These are phyloP conservation scores for Acrocephalus scirpaceus DNA, from an alignment of 2,797 vertebrate species.

Conservation along the genomic window DNA sequence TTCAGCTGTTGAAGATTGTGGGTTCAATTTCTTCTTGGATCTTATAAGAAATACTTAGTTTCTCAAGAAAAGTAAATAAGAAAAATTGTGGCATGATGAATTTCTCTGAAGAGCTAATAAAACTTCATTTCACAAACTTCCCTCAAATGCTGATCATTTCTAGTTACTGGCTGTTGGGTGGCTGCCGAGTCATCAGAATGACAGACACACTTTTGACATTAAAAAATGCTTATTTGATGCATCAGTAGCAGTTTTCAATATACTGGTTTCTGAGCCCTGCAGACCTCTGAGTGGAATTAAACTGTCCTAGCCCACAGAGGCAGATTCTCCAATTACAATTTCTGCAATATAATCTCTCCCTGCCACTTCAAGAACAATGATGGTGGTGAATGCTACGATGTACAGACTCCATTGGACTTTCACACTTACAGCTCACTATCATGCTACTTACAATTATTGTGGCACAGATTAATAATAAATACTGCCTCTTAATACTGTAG, in stretches of 20 bases:
- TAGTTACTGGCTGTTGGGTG: slow-evolving; percentile 42
- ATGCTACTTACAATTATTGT: background rate
- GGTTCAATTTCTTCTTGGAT: background rate
- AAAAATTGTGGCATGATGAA: background rate
- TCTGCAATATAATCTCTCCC: background rate
- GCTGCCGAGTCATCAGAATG: slow-evolving; percentile 56
- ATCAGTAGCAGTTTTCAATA: slow-evolving; percentile 70
- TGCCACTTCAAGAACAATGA: background rate
- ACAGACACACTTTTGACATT: slow-evolving; percentile 63
- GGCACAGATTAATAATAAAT: background rate
- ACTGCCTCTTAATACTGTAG: background rate
- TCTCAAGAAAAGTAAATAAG: background rate
- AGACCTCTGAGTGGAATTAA: slow-evolving; percentile 65
- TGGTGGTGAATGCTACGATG: background rate
- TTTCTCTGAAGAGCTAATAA: slow-evolving; percentile 29
- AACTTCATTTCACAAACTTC: slow-evolving; percentile 27
- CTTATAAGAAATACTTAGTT: background rate
- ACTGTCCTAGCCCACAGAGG: background rate
- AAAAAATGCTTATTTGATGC: slow-evolving; percentile 70
- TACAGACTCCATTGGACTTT: background rate
- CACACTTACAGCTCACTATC: background rate
- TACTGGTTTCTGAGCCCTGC: slow-evolving; percentile 29
- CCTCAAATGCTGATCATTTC: slow-evolving; percentile 68
- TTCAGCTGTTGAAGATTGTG: background rate
- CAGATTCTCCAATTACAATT: slow-evolving; percentile 29